Percentiles rank a stretch among this genome's conserved stretches.
phyloP scores from a whole-genome alignment of 2,113 vertebrate genomes.

The Muntiacus muntjak region DNA sequence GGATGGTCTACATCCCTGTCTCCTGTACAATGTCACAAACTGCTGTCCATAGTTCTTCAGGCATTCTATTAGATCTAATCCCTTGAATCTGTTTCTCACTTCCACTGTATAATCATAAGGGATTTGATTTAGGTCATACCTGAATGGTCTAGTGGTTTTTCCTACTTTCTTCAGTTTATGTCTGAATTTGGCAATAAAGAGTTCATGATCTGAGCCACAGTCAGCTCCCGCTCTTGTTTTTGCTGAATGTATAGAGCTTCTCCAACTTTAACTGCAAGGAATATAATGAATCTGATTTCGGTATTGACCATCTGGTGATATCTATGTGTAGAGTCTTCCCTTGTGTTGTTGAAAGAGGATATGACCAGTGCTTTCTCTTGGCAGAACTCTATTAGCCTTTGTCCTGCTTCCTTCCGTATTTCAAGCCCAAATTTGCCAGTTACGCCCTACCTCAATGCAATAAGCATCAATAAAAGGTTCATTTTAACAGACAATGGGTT shows the following conservation, averaged over 20 bases:
- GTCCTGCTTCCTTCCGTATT: neutral
- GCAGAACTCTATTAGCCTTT: neutral
- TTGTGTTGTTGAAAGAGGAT: neutral
- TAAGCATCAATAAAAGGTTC: neutral
- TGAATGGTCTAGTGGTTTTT: neutral
- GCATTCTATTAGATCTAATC: neutral
- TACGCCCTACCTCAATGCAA: neutral
- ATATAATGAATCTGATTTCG: neutral
- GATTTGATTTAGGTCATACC: neutral
- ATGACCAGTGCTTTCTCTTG: neutral
- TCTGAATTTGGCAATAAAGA: neutral
- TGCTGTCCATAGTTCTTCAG: neutral
- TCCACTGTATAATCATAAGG: neutral
- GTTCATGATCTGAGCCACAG: neutral
- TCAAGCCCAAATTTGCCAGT: neutral
- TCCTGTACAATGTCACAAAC: neutral
- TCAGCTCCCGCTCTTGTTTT: neutral
- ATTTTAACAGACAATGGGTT: neutral
- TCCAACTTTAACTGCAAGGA: neutral
- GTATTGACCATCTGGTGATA: neutral
- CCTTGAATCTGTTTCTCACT: neutral
- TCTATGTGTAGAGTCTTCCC: neutral
- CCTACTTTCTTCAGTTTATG: neutral
- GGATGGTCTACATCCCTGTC: neutral
- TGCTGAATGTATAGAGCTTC: neutral